Percentiles rank a stretch among this genome's conserved stretches.
phyloP scores from a whole-genome alignment of 2,888 invertebrate species.

The Stenodera caucasica region DNA sequence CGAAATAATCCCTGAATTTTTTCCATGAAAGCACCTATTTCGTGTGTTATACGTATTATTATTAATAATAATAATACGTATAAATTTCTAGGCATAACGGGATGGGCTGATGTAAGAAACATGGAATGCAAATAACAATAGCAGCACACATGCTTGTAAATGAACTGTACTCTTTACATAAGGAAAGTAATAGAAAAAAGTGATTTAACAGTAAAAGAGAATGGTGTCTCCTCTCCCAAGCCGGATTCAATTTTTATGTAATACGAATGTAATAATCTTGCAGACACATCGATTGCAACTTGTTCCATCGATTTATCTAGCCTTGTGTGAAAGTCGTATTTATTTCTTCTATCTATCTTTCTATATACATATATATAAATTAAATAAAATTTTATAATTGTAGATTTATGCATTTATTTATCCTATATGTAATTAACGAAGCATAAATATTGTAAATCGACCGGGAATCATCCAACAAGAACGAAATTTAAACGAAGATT shows the following conservation, averaged over 20 bases:
- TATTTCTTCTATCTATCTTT: slow-evolving; percentile 15
- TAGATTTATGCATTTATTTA: neutral
- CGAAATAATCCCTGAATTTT: too few species aligned
- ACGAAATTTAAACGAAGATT: neutral
- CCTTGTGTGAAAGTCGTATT: slow-evolving; percentile 22
- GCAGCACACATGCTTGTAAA: slow-evolving; percentile 30
- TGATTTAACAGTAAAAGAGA: slow-evolving; percentile 41
- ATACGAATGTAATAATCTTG: slow-evolving; percentile 29
- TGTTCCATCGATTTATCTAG: slow-evolving; percentile 24
- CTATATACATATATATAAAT: neutral
- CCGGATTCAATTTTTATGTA: slow-evolving; percentile 34
- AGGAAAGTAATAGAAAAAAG: slow-evolving; percentile 39
- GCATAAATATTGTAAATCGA: neutral
- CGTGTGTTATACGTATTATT: too few species aligned
- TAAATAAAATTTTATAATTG: neutral
- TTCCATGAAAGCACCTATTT: too few species aligned
- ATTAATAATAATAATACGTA: too few species aligned
- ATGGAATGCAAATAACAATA: slow-evolving; percentile 37
- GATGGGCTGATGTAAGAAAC: slow-evolving; percentile 35
- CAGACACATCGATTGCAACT: slow-evolving; percentile 33
- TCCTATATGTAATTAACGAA: neutral
- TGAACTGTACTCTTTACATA: slow-evolving; percentile 36
- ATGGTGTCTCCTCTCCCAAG: slow-evolving; percentile 31
- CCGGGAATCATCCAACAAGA: neutral
- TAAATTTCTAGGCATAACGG: slow-evolving; percentile 28